These are phyloP conservation scores for Ectropis grisescens DNA, from an alignment of 1,140 invertebrate genomes.

Conservation along the genomic window DNA sequence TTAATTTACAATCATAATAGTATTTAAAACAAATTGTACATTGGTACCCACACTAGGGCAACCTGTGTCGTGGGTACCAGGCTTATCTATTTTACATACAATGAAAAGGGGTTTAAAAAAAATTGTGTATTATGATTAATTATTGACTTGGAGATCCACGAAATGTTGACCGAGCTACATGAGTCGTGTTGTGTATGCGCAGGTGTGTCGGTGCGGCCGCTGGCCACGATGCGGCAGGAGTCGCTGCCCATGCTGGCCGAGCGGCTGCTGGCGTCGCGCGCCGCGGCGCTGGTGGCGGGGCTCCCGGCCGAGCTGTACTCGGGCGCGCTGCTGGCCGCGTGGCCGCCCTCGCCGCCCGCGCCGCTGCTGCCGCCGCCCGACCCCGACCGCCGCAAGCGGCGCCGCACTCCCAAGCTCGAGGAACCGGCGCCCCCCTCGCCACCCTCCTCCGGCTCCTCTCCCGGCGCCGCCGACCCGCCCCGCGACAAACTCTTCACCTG, in stretches of 20 bases:
- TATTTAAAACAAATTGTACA: too few species aligned
- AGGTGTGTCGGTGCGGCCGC: conserved; percentile 66
- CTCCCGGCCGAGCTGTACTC: conserved; percentile 63
- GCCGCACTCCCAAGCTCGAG: conserved; percentile 52
- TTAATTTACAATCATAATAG: too few species aligned
- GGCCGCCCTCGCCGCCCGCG: conserved; percentile 56
- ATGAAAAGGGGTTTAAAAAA: too few species aligned
- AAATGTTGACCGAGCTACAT: too few species aligned
- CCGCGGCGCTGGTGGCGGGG: conserved; percentile 59
- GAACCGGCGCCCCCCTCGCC: conserved; percentile 54
- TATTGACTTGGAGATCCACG: too few species aligned
- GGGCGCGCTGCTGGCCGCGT: conserved; percentile 56
- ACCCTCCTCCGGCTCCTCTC: conserved; percentile 58
- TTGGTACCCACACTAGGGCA: too few species aligned
- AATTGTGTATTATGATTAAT: too few species aligned
- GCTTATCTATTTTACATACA: too few species aligned
- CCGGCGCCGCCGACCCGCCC: conserved; percentile 65
- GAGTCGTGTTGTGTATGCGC: too few species aligned
- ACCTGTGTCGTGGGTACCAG: too few species aligned
- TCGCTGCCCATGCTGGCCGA: conserved; percentile 60
- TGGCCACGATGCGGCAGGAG: conserved; percentile 63
- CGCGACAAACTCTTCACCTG: conserved; percentile 90
- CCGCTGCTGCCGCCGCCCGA: conserved; percentile 53
- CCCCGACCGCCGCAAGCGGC: conserved; percentile 60
- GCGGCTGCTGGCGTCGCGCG: conserved; percentile 55